phyloP scores from a whole-genome alignment of 2,113 vertebrate genomes.

The Propithecus coquereli region DNA sequence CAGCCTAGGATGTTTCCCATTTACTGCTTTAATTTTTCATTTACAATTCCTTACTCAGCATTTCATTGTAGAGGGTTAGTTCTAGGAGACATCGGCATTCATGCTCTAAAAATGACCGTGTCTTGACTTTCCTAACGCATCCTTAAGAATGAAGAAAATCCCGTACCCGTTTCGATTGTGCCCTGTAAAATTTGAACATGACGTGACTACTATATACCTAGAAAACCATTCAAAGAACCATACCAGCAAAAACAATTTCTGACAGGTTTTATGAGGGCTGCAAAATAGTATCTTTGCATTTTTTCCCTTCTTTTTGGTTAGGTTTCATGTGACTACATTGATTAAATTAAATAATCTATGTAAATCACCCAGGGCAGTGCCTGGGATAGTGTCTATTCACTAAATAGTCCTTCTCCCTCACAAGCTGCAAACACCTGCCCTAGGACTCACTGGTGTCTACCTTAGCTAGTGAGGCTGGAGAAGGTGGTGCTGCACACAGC shows the following conservation, averaged over 20 bases:
- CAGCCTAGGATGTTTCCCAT: background rate
- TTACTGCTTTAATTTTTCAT: conserved; percentile 1
- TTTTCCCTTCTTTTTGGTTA: background rate
- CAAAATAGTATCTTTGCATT: background rate
- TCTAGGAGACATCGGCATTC: background rate
- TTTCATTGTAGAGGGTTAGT: background rate
- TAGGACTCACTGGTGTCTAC: background rate
- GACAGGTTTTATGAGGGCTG: background rate
- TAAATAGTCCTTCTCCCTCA: background rate
- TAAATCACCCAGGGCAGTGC: background rate
- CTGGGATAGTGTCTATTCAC: background rate
- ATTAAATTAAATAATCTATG: background rate
- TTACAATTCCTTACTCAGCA: background rate
- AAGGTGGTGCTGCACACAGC: background rate
- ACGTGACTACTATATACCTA: background rate
- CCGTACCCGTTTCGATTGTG: background rate
- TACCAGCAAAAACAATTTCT: background rate
- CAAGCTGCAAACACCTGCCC: background rate
- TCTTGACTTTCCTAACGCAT: background rate
- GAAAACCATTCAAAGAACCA: background rate
- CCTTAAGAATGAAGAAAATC: background rate
- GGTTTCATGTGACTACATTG: background rate
- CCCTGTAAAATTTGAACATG: background rate
- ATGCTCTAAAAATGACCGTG: background rate
- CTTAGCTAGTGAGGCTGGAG: background rate